Evolutionary conservation across 2,888 invertebrate species (phyloP), one percentile per base, ranked within the genome.

Genomic region (Bembecia ichneumoniformis): DNA sequence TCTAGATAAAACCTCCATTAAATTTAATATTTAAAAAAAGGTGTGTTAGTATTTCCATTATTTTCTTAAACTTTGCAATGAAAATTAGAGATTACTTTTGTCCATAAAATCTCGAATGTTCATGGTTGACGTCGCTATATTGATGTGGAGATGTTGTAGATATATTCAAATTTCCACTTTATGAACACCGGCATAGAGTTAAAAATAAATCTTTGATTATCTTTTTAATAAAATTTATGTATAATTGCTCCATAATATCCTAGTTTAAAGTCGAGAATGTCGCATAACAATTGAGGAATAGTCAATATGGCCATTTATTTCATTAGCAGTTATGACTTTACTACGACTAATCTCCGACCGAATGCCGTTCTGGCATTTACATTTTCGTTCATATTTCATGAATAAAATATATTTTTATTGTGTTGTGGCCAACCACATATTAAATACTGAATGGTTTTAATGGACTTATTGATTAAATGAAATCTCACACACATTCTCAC

Each of bases 221-320:
- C 28, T 54, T 52, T 51, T 50, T 51, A 58, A 53, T 57, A 56
- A 58, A 55, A 52, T 54, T 28, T 55, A 51, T 53, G 53, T 53
- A 52, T 57, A 57, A 55, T 59, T 55, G 55, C 49, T 49, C 54
- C 51, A 51, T 58, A 55, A 57, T 53, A 58, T 53, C 49, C 51
- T 47, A 47, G 48, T 54, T 52, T 49, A 55, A 51, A 51, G 52
- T 50, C 56, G 53, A 54, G 52, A 59, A 52, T 49, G 51, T 55
- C 51, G 45, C 52, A 46, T 45, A 49, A 13, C 48, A 49, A 52
- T 52, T 46, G 35, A 46, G 44, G 48, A 50, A 50, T 50, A 50
- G 15, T 45, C 46, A 48, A 52, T 50, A 52, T 36, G 15, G 15
- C 44, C 10, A 35, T 35, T 43, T 13, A 40, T 13, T 40, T 40